These are phyloP conservation scores for Streptopelia turtur DNA, from an alignment of 2,797 vertebrate genomes.

Conservation along the genomic window DNA sequence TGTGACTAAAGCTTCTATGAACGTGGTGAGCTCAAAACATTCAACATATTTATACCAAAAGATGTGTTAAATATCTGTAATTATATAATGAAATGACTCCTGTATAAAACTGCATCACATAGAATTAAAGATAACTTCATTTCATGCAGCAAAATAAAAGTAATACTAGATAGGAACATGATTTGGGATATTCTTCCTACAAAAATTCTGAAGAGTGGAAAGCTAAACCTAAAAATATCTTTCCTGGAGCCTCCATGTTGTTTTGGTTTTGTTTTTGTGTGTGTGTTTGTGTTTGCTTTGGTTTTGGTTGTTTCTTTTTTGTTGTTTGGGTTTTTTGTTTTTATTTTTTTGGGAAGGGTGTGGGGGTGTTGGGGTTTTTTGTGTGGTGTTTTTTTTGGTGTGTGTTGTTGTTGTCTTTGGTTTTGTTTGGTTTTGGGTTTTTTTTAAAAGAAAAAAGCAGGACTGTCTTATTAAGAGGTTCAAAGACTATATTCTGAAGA, in stretches of 20 bases:
- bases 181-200: background rate
- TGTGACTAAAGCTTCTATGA: background rate
- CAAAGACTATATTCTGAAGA: background rate
- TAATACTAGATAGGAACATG: background rate
- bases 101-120: background rate
- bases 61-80: constrained; percentile 1
- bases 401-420: too few species aligned
- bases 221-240: background rate
- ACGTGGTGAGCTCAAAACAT: background rate
- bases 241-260: background rate
- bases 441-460: background rate
- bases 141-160: background rate
- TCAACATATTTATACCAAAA: constrained; percentile 10
- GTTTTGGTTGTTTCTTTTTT: too few species aligned
- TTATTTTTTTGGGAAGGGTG: too few species aligned
- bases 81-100: background rate
- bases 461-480: background rate
- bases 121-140: background rate
- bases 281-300: too few species aligned
- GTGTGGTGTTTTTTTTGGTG: too few species aligned
- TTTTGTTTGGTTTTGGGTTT: too few species aligned
- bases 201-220: background rate
- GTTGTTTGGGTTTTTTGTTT: too few species aligned
- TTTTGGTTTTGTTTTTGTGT: too few species aligned
- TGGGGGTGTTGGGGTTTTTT: too few species aligned